A percentile compares a stretch with the other conserved stretches of the same genome.
These are phyloP conservation scores for Volucella bombylans DNA, from an alignment of 2,888 invertebrate species.

Conservation along the genomic window DNA sequence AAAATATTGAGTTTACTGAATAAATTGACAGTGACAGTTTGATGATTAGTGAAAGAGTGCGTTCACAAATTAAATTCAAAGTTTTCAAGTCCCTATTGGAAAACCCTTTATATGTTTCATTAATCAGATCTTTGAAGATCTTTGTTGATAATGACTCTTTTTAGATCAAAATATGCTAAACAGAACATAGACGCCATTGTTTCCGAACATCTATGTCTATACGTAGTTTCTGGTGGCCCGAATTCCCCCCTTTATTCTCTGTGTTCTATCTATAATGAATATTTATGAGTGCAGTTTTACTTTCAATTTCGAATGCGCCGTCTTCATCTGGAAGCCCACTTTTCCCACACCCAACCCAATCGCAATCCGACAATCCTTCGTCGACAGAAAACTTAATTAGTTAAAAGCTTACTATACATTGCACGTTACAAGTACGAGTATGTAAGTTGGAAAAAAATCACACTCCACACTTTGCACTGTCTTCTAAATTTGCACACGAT, in stretches of 20 bases:
- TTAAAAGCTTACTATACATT: conserved; percentile 69
- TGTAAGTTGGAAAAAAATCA: conserved; percentile 3
- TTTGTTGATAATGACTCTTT: too few species aligned
- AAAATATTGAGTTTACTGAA: too few species aligned
- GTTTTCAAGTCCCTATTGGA: too few species aligned
- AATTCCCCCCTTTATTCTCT: not conserved
- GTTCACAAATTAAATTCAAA: too few species aligned
- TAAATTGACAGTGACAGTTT: too few species aligned
- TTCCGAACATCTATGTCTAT: too few species aligned
- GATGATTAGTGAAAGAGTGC: too few species aligned
- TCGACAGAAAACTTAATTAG: conserved; percentile 66
- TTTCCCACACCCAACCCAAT: conserved; percentile 21
- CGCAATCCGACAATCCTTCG: conserved; percentile 14
- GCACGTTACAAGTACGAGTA: conserved; percentile 30
- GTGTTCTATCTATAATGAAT: conserved; percentile 24
- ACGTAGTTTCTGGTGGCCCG: too few species aligned
- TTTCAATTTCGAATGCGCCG: conserved; percentile 49
- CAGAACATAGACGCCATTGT: too few species aligned
- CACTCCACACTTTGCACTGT: conserved; percentile 24
- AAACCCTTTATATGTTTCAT: too few species aligned
- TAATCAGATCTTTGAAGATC: too few species aligned
- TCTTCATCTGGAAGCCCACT: conserved; percentile 47
- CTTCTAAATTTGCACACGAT: conserved; percentile 66
- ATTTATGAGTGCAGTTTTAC: conserved; percentile 60
- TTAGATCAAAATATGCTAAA: too few species aligned